Base-by-base conservation (phyloP, 1,140 invertebrate species). In the Penaeus chinensis region DNA sequence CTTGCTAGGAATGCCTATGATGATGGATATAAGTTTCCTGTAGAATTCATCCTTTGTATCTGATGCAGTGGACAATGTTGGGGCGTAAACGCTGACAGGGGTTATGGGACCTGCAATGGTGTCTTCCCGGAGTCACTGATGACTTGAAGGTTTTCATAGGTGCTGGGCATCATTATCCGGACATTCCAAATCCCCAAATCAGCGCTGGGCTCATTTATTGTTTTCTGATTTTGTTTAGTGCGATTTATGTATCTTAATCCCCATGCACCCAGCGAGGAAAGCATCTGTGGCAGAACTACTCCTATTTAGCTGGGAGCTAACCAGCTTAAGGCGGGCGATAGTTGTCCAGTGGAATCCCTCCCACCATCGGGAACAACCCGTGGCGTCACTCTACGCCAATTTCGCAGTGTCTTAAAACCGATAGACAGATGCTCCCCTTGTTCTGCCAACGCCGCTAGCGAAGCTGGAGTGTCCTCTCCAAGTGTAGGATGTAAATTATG, bases 11-110 rank as follows among this genome's bases (percentile, higher is more conserved):
- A 66, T n/a, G 63, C 3, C n/a, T n/a, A 20, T 19, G 63, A 66
- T 66, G n/a, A n/a, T 66, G 37, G 18, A 37, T 80, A 10, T 4
- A 10, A 80, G 77, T 27, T 47, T 80, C 37, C 54, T 47, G 19
- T 80, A 80, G 77, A 80, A 60, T 4, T 60, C 54, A 60, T 80
- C 77, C 77, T 80, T 80, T 47, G 37, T 7, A 18, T 80, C 77
- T 60, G 54, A 47, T 13, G 77, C 54, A 24, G 77, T 42, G 10
- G 77, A 80, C 54, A 80, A 42, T 47, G 37, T 80, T 2, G 77
- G 63, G 3, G 63, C 63, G n/a, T 66, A 66, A 2, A 66, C 63
- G 63, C 63, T 66, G 63, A 66, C 63, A 66, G n/a, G 63, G 63
- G 63, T 66, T 19, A 66, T n/a, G 63, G 63, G 63, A 3, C 63